Percentiles rank a stretch among this genome's conserved stretches.
These are phyloP conservation scores for Vireo altiloquus DNA, from an alignment of 2,113 vertebrate species.

Conservation along the genomic window DNA sequence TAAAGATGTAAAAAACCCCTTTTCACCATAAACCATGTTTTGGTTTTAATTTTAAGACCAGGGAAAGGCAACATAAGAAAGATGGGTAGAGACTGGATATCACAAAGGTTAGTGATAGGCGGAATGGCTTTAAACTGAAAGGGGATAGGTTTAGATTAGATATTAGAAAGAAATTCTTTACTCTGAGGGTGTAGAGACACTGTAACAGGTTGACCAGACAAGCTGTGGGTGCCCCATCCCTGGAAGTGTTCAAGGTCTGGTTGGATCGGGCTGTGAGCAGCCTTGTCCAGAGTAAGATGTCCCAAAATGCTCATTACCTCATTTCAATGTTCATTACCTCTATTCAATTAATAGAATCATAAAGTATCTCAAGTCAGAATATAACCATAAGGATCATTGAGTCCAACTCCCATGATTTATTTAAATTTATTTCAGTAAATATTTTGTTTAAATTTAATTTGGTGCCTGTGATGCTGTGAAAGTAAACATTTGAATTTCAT, in stretches of 20 bases:
- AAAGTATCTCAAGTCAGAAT: background rate
- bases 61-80: too few relatives aligned
- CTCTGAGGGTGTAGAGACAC: background rate
- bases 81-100: background rate
- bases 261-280: background rate
- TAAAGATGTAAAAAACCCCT: too few relatives aligned
- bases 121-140: background rate
- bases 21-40: too few relatives aligned
- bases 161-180: background rate
- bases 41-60: too few relatives aligned
- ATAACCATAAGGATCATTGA: background rate
- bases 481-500: background rate
- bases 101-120: background rate
- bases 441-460: background rate
- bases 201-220: background rate
- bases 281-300: background rate
- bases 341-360: background rate
- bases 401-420: background rate
- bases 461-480: background rate
- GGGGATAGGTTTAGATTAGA: background rate
- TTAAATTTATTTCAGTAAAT: background rate
- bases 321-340: background rate
- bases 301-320: background rate
- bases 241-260: background rate
- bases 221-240: accelerated